Base-by-base conservation (phyloP, 2,888 invertebrate genomes). In the Rhodophaea formosa region DNA sequence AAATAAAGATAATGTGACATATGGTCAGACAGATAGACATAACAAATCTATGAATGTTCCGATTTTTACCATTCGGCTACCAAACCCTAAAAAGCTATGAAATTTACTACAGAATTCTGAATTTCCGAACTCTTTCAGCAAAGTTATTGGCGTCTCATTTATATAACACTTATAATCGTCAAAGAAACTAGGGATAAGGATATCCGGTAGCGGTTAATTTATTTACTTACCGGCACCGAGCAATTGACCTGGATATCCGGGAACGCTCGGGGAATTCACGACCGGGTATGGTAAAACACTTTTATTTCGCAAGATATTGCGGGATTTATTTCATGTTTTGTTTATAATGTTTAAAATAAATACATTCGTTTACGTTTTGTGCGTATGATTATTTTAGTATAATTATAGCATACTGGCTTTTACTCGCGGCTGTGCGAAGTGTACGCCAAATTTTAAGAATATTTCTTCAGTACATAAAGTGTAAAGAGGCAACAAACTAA, bases 131-230 rank as follows among this genome's bases (percentile, higher is more conserved):
- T 39, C 12, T 39, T 39, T 23, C 5, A 39, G n/a, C 5, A 51
- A 53, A 52, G 46, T 55, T 32, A 57, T 39, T 49, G 47, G 59
- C 35, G 29, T 32, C 43, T 14, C 51, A 23, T 23, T 23, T 23
- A 2, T 5, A 23, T 23, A n/a, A n/a, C 23, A 23, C 53, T 59
- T 65, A 62, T 61, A 57, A 60, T 60, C 61, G 65, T 61, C 59
- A 61, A 59, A 47, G 45, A 55, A 35, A 66, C 65, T 64, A 58
- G 66, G 70, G 66, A 60, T 60, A 64, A 71, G 82, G 82, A 84
- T 83, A 84, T 86, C 80, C 81, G 80, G 82, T 80, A 75, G 76
- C 74, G 77, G 83, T 83, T 84, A 87, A 86, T 87, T 86, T 87
- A 86, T 87, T 87, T 86, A 84, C 84, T 78, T 75, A 67, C 77